phyloP scores from a whole-genome alignment of 2,888 invertebrate genomes.

The Clistopyga incitator region DNA sequence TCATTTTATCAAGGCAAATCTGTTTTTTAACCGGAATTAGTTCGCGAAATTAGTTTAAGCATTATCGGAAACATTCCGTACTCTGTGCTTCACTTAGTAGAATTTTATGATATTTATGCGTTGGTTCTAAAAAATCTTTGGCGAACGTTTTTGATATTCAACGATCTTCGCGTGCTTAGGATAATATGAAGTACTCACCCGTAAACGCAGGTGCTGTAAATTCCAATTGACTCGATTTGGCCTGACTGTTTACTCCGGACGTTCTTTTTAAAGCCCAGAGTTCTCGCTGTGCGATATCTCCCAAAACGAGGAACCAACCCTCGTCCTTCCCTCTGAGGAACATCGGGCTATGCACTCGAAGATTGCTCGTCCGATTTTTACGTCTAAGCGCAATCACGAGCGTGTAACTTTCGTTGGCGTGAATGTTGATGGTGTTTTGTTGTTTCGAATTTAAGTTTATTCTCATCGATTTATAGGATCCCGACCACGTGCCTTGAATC shows the following conservation, averaged over 20 bases:
- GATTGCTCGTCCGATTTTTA: conserved; percentile 86
- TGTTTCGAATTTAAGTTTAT: conserved; percentile 65
- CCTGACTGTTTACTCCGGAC: conserved; percentile 85
- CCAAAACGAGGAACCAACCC: conserved; percentile 96
- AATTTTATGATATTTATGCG: no score
- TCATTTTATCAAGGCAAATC: no score
- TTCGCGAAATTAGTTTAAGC: no score
- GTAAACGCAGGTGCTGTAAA: conserved; percentile 87
- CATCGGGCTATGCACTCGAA: conserved; percentile 91
- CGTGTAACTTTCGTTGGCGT: conserved; percentile 88
- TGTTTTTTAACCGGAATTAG: no score
- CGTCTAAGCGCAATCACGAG: conserved; percentile 87
- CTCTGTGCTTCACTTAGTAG: no score
- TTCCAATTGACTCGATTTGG: conserved; percentile 86
- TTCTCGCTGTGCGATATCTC: conserved; percentile 89
- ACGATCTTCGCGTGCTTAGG: not conserved
- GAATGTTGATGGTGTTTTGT: conserved; percentile 71
- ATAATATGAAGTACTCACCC: conserved; percentile 81
- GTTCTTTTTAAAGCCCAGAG: conserved; percentile 93
- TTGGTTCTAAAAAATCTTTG: no score
- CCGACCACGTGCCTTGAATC: conserved; percentile 71
- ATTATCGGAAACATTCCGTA: no score
- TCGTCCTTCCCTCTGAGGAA: conserved; percentile 98
- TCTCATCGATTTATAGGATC: conserved; percentile 52
- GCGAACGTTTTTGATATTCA: no score